phyloP scores from a whole-genome alignment of 2,888 invertebrate species.

The Brachyptera risi region DNA sequence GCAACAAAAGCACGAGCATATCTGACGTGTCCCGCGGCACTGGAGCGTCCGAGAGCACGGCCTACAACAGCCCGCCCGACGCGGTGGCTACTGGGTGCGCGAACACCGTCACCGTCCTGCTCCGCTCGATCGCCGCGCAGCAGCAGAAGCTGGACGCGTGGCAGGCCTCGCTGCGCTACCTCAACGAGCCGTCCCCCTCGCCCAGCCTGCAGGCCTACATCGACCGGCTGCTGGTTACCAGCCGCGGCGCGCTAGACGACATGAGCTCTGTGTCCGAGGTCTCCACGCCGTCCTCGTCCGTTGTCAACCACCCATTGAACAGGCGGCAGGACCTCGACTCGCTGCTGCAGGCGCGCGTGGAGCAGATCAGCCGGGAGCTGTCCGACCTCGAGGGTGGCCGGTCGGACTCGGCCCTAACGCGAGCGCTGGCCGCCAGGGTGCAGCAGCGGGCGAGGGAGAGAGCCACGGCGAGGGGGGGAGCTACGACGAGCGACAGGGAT shows the following conservation, averaged over 20 bases:
- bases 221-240: not conserved
- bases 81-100: not conserved
- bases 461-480: no score
- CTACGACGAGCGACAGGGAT: no score
- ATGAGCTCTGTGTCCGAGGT: not conserved
- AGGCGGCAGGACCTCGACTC: no score
- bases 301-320: no score
- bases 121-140: not conserved
- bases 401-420: no score
- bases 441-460: no score
- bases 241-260: not conserved
- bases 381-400: no score
- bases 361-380: no score
- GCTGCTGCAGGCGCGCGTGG: no score
- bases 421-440: no score
- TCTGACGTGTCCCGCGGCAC: no score
- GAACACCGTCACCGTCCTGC: not conserved
- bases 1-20: no score
- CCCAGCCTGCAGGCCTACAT: not conserved
- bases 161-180: not conserved
- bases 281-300: not conserved
- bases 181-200: not conserved
- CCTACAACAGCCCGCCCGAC: constrained; percentile 7
- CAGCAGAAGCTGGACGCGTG: constrained; percentile 2
- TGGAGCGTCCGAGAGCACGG: not conserved